Percentiles rank a stretch among this genome's conserved stretches.
Conservation (phyloP, 1,140 invertebrate genomes). For the Tetramorium alpestre region DNA sequence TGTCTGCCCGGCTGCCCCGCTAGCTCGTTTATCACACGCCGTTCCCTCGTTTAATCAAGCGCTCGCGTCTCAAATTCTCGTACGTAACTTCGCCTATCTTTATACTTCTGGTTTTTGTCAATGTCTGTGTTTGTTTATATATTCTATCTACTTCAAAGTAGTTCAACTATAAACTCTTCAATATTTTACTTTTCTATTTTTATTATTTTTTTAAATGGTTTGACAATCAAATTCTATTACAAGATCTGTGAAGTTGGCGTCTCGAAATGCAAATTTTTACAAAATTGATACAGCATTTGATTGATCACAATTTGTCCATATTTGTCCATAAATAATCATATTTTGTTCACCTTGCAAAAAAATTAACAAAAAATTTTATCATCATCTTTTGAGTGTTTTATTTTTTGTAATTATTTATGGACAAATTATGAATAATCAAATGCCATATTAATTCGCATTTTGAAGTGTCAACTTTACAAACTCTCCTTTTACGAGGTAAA, state of each 20-base stretch:
- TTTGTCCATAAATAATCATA: too few species aligned
- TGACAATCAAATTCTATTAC: background rate
- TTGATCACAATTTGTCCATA: too few species aligned
- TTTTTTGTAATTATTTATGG: too few species aligned
- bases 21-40: slow-evolving; percentile 53
- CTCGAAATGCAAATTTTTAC: too few species aligned
- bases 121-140: slow-evolving; percentile 5
- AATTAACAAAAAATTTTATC: too few species aligned
- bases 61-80: slow-evolving; percentile 45
- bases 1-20: slow-evolving; percentile 25
- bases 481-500: background rate
- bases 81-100: slow-evolving; percentile 48
- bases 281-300: too few species aligned
- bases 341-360: too few species aligned
- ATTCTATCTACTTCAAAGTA: background rate
- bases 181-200: background rate
- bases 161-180: background rate
- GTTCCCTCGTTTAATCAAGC: slow-evolving; percentile 58
- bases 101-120: slow-evolving; percentile 41
- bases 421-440: too few species aligned
- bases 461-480: too few species aligned
- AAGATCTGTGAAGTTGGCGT: too few species aligned
- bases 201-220: background rate
- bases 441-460: too few species aligned
- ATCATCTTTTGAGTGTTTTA: too few species aligned